These are phyloP conservation scores for Meloidogyne exigua DNA, from an alignment of 1,140 invertebrate species.

Conservation along the genomic window DNA sequence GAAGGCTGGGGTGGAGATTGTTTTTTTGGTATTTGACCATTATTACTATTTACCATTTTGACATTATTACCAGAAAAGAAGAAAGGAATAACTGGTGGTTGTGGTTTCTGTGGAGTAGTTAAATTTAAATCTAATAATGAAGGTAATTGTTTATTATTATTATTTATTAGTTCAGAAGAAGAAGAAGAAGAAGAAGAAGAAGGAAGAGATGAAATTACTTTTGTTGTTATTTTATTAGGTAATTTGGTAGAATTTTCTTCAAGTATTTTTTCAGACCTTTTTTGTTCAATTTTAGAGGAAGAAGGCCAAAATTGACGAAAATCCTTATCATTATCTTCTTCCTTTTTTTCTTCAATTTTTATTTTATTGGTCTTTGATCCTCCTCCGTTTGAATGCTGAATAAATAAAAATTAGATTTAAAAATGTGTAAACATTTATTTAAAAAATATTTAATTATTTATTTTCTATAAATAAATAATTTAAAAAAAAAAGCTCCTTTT, in stretches of 20 bases:
- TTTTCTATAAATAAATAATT: neutral
- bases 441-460: neutral
- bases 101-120: neutral
- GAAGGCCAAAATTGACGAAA: neutral
- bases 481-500: neutral
- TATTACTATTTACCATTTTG: neutral
- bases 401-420: neutral
- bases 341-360: neutral
- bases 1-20: neutral
- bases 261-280: neutral
- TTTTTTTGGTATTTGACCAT: neutral
- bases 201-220: neutral
- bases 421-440: neutral
- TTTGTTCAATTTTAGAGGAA: neutral
- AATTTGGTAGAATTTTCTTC: neutral
- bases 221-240: neutral
- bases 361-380: neutral
- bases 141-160: neutral
- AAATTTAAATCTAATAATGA: conserved; percentile 1
- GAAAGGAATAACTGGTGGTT: neutral
- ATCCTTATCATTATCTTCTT: neutral
- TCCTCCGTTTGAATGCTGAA: neutral
- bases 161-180: neutral
- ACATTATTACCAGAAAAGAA: neutral
- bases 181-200: neutral